Evolutionary conservation across 2,797 vertebrate genomes (phyloP).

Genomic region (Varecia variegata): DNA sequence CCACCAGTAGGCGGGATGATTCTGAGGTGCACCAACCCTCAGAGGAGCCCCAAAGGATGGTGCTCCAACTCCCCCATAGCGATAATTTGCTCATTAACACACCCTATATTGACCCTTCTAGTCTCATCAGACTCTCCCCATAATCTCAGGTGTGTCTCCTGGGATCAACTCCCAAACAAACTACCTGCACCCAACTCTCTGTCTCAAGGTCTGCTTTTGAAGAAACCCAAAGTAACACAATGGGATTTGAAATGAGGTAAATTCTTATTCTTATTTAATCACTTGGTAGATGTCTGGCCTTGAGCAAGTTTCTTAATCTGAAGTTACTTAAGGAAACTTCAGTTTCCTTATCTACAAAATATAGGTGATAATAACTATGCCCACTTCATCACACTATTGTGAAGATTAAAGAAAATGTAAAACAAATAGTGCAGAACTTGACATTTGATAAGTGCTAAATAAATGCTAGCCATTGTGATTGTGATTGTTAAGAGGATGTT

Average conservation of each 20-base stretch:
- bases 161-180: background rate
- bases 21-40: background rate
- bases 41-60: background rate
- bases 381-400: background rate
- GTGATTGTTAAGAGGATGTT: background rate
- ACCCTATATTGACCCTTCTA: background rate
- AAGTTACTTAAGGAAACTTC: background rate
- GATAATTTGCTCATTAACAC: background rate
- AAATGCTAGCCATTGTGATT: background rate
- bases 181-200: background rate
- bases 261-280: slow-evolving; percentile 33
- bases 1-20: background rate
- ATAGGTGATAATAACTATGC: background rate
- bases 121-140: background rate
- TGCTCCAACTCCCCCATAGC: background rate
- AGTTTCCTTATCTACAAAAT: slow-evolving; percentile 30
- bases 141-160: background rate
- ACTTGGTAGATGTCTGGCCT: background rate
- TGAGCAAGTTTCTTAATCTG: slow-evolving; percentile 11
- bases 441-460: background rate
- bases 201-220: background rate
- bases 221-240: slow-evolving; percentile 11
- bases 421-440: background rate
- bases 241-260: background rate
- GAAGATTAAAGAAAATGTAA: slow-evolving; percentile 32